phyloP scores from a whole-genome alignment of 2,888 invertebrate species.

The Meiosimyza decipiens region DNA sequence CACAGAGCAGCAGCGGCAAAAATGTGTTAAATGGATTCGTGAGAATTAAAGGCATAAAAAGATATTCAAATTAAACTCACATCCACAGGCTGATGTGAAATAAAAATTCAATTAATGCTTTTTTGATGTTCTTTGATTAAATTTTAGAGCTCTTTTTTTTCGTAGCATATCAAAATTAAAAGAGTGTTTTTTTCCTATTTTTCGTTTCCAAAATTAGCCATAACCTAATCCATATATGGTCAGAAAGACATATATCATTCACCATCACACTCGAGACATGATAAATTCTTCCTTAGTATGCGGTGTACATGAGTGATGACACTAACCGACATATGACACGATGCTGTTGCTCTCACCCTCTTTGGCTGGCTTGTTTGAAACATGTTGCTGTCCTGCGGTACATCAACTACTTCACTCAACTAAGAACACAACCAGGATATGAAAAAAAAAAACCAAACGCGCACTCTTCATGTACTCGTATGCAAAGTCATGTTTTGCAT shows the following conservation, averaged over 20 bases:
- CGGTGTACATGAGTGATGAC: conserved; percentile 62
- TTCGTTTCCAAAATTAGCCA: not conserved
- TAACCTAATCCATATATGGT: not conserved
- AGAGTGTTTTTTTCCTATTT: not conserved
- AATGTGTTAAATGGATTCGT: not conserved
- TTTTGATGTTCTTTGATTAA: conserved; percentile 12
- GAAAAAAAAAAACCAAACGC: not conserved
- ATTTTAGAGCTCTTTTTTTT: not conserved
- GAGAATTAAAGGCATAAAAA: conserved; percentile 5
- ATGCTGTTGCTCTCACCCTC: conserved; percentile 2
- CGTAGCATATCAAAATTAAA: too few species aligned
- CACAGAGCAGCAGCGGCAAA: too few species aligned
- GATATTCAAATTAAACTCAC: too few species aligned
- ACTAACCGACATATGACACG: conserved; percentile 52
- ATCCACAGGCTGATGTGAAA: not conserved
- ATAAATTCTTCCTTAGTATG: conserved; percentile 61
- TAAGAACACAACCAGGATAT: conserved; percentile 1
- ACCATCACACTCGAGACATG: conserved; percentile 53
- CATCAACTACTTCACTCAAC: not conserved
- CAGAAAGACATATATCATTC: not conserved
- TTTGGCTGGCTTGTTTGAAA: not conserved
- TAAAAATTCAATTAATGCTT: conserved; percentile 19
- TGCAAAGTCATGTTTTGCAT: conserved; percentile 36
- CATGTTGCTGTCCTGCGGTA: not conserved
- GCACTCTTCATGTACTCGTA: conserved; percentile 6